Evolutionary conservation across 2,888 invertebrate species (phyloP), one percentile per base, ranked within the genome.

Genomic region (Anagyrus pseudococci): DNA sequence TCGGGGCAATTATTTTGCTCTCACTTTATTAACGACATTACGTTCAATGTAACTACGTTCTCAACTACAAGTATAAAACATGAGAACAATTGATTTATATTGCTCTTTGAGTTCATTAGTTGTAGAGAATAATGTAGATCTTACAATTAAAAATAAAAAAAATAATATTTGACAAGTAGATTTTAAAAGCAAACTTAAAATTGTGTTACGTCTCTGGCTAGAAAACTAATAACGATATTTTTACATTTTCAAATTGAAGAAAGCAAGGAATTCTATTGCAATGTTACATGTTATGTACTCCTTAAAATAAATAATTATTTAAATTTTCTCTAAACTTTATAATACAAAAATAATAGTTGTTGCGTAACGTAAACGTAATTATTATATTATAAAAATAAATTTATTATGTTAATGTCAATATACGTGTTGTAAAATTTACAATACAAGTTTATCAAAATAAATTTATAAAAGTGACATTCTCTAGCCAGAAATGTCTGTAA

Each of bases 31-130:
- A 57, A 41, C 22, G 50, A 23, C 17, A 61, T 33, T 49, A 33
- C 25, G 53, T 22, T 46, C 29, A 23, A 44, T 26, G 22, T 20
- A 20, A n/a, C 19, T n/a, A 19, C 3, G 29, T 44, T 56, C n/a
- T 53, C 26, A 15, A 46, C 48, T 61, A 40, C 25, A n/a, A 40
- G 33, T 57, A 48, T 41, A 62, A 44, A 57, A 56, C 19, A 29
- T 47, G 23, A 19, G 20, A 48, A 59, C 22, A 22, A 4, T 8
- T 40, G 37, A 37, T 19, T 23, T 23, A 41, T 54, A 61, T 61
- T 56, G 55, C 46, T 55, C 23, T 50, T 50, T 44, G 13, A 50
- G 48, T 56, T 44, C 2, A 47, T 17, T 17, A 37, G n/a, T 22
- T 41, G 22, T 17, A 48, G 22, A 54, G 46, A 25, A 19, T n/a